A percentile compares a stretch with the other conserved stretches of the same genome.
phyloP scores from a whole-genome alignment of 2,888 invertebrate species.

The Melanostoma scalare region DNA sequence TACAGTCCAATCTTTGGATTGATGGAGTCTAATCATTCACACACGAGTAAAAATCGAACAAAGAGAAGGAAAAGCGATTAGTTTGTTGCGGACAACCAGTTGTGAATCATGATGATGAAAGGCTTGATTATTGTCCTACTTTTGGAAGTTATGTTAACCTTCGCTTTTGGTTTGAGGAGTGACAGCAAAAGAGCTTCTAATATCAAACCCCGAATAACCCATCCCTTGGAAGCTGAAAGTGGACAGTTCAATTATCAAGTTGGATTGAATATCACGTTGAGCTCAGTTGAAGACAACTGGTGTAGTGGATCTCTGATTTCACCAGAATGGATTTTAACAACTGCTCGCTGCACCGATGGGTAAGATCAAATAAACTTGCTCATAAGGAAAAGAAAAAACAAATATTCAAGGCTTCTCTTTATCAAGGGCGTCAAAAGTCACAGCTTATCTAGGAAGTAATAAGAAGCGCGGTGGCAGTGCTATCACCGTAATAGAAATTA shows the following conservation, averaged over 20 bases:
- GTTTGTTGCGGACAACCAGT: too few relatives aligned
- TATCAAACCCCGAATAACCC: conserved; percentile 61
- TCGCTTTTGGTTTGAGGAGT: too few relatives aligned
- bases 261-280: neutral
- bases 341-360: conserved; percentile 26
- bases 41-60: too few relatives aligned
- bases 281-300: neutral
- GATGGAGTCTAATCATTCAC: too few relatives aligned
- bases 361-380: neutral
- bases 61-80: too few relatives aligned
- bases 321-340: conserved; percentile 8
- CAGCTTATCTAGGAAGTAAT: conserved; percentile 75
- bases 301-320: conserved; percentile 18
- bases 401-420: too few relatives aligned
- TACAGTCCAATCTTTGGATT: too few relatives aligned
- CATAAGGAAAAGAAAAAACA: too few relatives aligned
- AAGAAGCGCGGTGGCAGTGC: conserved; percentile 65
- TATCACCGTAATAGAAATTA: conserved; percentile 69
- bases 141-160: too few relatives aligned
- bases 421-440: conserved; percentile 23
- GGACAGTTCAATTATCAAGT: conserved; percentile 2
- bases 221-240: neutral
- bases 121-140: too few relatives aligned
- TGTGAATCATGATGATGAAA: too few relatives aligned
- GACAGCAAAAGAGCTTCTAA: conserved; percentile 17